Conservation (phyloP, 1,140 invertebrate species). For the Eurosta solidaginis region DNA sequence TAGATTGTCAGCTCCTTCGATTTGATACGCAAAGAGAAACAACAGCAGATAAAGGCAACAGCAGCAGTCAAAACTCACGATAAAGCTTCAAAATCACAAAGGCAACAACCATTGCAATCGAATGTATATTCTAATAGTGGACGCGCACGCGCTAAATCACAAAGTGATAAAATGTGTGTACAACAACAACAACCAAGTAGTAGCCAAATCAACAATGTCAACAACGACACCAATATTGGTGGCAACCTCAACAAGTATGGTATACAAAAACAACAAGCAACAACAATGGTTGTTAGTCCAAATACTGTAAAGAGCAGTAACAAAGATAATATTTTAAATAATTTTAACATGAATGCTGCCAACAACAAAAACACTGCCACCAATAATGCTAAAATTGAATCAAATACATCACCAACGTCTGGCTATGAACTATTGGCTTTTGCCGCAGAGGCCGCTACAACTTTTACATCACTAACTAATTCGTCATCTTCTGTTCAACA, state of each 20-base stretch:
- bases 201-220: slow-evolving; percentile 31
- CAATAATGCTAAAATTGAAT: background rate
- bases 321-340: slow-evolving; percentile 27
- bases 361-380: background rate
- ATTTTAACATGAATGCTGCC: slow-evolving; percentile 12
- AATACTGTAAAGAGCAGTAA: slow-evolving; percentile 1
- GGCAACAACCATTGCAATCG: slow-evolving; percentile 35
- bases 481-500: slow-evolving; percentile 31
- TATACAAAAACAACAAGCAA: slow-evolving; percentile 32
- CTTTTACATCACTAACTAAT: background rate
- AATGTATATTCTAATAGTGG: slow-evolving; percentile 22
- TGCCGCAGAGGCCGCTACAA: slow-evolving; percentile 20
- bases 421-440: slow-evolving; percentile 28
- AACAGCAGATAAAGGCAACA: slow-evolving; percentile 36
- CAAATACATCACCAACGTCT: slow-evolving; percentile 18
- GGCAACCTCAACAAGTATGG: slow-evolving; percentile 29
- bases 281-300: slow-evolving; percentile 27
- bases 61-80: slow-evolving; percentile 18
- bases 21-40: slow-evolving; percentile 57
- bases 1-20: slow-evolving; percentile 57
- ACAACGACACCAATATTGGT: slow-evolving; percentile 26
- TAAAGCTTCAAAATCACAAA: slow-evolving; percentile 45
- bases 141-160: slow-evolving; percentile 44
- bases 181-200: slow-evolving; percentile 40
- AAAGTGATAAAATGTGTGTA: slow-evolving; percentile 48